Conservation (phyloP, 2,113 vertebrate genomes). For the Nettapus auritus region DNA sequence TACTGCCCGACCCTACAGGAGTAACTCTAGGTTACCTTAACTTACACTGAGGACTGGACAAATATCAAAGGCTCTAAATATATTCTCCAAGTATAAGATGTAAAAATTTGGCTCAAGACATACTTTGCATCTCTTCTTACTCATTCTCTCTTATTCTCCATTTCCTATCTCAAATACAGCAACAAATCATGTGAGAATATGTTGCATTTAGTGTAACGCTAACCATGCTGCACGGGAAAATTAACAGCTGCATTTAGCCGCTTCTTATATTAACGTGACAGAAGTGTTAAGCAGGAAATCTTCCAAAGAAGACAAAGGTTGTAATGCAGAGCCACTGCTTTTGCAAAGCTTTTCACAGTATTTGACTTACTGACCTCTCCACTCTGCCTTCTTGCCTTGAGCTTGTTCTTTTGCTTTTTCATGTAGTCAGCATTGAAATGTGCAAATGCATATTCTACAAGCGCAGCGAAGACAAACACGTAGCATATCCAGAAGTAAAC, state of each 20-base stretch:
- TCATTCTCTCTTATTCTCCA: not conserved
- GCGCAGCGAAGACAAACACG: constrained; percentile 94
- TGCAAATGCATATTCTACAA: constrained; percentile 97
- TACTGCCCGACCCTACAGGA: not conserved
- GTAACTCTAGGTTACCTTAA: not conserved
- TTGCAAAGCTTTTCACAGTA: not conserved
- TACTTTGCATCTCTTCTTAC: not conserved
- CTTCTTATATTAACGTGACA: not conserved
- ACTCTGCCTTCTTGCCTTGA: constrained; percentile 83
- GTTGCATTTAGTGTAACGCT: not conserved
- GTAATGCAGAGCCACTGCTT: not conserved
- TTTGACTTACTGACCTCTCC: constrained; percentile 80
- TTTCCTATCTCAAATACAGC: not conserved
- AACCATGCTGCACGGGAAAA: not conserved
- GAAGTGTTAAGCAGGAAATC: not conserved
- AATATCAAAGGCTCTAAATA: not conserved
- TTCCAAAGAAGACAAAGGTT: not conserved
- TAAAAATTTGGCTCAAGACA: not conserved
- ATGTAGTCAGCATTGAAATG: constrained; percentile 97
- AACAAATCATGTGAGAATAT: not conserved
- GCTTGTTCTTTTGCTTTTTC: constrained; percentile 93
- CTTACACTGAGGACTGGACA: not conserved
- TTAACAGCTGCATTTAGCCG: not conserved
- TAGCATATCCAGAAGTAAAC: constrained; percentile 99
- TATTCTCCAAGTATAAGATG: not conserved